phyloP scores from a whole-genome alignment of 2,797 vertebrate genomes.

The Gallinago nigripennis region DNA sequence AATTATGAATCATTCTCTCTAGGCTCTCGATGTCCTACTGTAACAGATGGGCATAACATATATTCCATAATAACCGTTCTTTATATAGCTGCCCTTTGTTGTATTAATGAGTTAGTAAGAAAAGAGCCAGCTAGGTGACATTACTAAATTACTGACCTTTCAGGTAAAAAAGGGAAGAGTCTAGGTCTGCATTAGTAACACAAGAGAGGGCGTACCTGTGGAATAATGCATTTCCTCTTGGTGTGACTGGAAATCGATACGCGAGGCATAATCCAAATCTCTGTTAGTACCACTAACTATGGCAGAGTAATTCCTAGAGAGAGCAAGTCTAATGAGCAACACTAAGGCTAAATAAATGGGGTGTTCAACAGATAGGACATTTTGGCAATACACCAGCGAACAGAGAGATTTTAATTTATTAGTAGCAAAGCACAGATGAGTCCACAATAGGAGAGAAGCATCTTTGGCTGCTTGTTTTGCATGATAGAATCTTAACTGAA shows the following conservation, averaged over 20 bases:
- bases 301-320: not conserved
- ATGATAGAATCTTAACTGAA: not conserved
- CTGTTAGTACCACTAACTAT: not conserved
- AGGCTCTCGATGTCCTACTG: not conserved
- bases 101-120: not conserved
- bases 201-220: not conserved
- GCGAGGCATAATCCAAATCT: not conserved
- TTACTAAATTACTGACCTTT: slow-evolving; percentile 10
- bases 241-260: not conserved
- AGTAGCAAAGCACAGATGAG: slow-evolving; percentile 1
- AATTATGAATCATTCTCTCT: slow-evolving; percentile 13
- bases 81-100: not conserved
- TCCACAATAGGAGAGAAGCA: not conserved
- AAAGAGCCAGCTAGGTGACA: not conserved
- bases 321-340: not conserved
- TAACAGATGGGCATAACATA: slow-evolving; percentile 14
- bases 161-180: not conserved
- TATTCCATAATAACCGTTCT: not conserved
- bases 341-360: not conserved
- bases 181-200: not conserved
- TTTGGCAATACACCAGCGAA: not conserved
- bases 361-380: slow-evolving; percentile 1
- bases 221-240: slow-evolving; percentile 1
- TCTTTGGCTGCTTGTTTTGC: not conserved
- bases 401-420: not conserved